phyloP scores from a whole-genome alignment of 2,113 vertebrate species.

The Cyprinodon tularosa region DNA sequence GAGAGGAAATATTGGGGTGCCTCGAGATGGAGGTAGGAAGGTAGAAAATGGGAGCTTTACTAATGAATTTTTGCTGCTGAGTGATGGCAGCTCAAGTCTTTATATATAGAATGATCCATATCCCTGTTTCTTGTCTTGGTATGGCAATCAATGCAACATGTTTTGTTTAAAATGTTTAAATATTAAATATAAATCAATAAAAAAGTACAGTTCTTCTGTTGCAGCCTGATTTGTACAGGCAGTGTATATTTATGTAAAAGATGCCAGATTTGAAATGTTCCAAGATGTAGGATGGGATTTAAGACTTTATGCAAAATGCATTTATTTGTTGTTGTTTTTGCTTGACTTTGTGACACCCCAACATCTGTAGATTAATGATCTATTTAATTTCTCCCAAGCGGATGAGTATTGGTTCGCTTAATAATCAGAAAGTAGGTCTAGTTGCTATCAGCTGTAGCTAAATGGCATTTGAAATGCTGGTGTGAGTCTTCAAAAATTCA shows the following conservation, averaged over 20 bases:
- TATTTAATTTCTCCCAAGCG: not conserved
- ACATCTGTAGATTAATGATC: not conserved
- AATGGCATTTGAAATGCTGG: too few relatives aligned
- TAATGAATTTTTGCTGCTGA: conserved; percentile 42
- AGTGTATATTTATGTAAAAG: not conserved
- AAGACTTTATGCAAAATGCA: not conserved
- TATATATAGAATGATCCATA: conserved; percentile 3
- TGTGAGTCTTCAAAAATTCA: too few relatives aligned
- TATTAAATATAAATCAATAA: not conserved
- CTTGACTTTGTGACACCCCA: not conserved
- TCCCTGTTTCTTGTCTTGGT: not conserved
- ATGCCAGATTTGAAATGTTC: not conserved
- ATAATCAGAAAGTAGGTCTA: not conserved
- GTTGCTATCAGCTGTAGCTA: not conserved
- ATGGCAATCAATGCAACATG: not conserved
- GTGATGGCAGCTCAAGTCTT: conserved; percentile 52
- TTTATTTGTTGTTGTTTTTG: not conserved
- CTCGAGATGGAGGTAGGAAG: conserved; percentile 47
- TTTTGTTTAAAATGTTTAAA: not conserved
- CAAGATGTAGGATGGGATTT: too few relatives aligned
- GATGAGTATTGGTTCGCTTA: not conserved
- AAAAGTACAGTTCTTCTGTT: not conserved
- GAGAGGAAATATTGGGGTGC: conserved; percentile 36
- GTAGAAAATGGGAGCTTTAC: conserved; percentile 56
- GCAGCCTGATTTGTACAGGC: not conserved